Evolutionary conservation across 2,888 invertebrate species (phyloP).

Genomic region (Empis livida): DNA sequence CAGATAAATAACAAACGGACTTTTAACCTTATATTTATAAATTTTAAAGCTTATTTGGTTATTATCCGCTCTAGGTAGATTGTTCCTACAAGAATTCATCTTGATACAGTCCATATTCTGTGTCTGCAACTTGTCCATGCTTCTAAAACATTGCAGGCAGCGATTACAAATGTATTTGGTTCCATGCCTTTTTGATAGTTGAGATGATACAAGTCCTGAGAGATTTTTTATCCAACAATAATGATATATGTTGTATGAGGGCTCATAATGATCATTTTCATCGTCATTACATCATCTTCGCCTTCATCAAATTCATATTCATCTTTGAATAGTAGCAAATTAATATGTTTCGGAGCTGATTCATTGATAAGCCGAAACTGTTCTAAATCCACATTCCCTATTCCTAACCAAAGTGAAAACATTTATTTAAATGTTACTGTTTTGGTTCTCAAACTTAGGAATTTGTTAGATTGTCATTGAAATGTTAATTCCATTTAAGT

Average conservation of each 20-base stretch:
- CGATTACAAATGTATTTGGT: no score
- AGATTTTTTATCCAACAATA: constrained; percentile 1
- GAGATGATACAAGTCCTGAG: not conserved
- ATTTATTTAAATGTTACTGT: not conserved
- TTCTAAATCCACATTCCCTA: not conserved
- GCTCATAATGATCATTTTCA: not conserved
- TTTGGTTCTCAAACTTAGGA: not conserved
- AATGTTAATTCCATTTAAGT: not conserved
- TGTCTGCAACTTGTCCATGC: no score
- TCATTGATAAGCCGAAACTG: not conserved
- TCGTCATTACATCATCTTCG: not conserved
- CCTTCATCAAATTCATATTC: not conserved
- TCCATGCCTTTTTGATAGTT: not conserved
- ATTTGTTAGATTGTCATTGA: not conserved
- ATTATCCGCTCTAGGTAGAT: no score
- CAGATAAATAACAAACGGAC: no score
- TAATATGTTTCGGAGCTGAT: not conserved
- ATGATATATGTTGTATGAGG: not conserved
- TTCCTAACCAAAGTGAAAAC: not conserved
- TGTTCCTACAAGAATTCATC: no score
- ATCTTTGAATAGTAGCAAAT: not conserved
- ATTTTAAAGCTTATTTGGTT: no score
- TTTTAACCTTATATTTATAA: no score
- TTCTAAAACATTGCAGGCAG: no score
- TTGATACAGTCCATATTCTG: no score